Conservation (phyloP, 92 coral and sea anemone genomes). For the Phenganax marumi region DNA sequence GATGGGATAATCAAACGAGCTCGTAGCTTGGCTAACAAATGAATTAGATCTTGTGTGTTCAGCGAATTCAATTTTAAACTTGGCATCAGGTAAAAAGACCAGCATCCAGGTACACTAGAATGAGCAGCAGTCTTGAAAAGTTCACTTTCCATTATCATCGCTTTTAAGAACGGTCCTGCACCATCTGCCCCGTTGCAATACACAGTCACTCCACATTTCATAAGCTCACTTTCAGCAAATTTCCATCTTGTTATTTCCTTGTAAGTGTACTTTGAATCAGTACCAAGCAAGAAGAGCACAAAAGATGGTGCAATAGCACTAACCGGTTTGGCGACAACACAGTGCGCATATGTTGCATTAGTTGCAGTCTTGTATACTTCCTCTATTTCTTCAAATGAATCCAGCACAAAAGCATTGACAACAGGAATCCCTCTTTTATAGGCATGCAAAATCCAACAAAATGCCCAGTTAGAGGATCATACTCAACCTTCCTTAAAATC, state of each 20-base stretch:
- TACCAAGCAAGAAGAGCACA: not conserved
- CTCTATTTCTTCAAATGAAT: too few relatives aligned
- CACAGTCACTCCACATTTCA: not conserved
- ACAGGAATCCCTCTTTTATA: not conserved
- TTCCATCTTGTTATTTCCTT: conserved; percentile 10
- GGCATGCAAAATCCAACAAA: conserved; percentile 9
- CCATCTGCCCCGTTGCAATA: conserved; percentile 3
- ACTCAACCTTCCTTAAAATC: not conserved
- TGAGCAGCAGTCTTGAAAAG: not conserved
- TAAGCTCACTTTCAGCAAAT: conserved; percentile 4
- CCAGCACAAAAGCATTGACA: conserved; percentile 5
- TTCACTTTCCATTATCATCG: conserved; percentile 6
- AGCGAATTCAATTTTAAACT: too few relatives aligned
- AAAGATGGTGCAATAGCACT: conserved; percentile 18
- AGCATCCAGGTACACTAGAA: too few relatives aligned
- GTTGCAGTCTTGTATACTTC: not conserved
- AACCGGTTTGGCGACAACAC: conserved; percentile 2
- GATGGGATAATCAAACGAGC: too few relatives aligned
- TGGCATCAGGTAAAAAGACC: too few relatives aligned
- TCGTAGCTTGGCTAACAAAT: too few relatives aligned
- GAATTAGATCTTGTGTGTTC: too few relatives aligned
- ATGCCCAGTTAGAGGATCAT: not conserved
- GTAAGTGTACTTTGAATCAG: conserved; percentile 20
- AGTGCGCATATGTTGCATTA: not conserved
- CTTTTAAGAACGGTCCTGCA: not conserved